A percentile compares a stretch with the other conserved stretches of the same genome.
phyloP scores from a whole-genome alignment of 2,797 vertebrate genomes.

The Cynopterus sphinx region DNA sequence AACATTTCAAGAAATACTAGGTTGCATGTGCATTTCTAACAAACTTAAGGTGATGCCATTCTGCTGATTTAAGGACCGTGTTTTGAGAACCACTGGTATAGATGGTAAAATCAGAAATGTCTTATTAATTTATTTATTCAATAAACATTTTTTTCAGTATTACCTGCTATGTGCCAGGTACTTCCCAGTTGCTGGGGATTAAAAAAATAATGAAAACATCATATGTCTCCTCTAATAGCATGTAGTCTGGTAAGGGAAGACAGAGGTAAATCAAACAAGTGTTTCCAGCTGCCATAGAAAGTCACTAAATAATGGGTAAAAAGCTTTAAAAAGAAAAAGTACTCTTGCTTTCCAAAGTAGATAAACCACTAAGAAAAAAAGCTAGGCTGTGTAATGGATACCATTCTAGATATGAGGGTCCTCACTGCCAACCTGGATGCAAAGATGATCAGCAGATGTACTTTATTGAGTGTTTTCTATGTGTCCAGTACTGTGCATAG shows the following conservation, averaged over 20 bases:
- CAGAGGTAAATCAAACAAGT: not conserved
- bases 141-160: not conserved
- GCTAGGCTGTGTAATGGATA: not conserved
- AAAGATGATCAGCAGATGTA: not conserved
- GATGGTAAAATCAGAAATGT: constrained; percentile 3
- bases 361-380: not conserved
- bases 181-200: not conserved
- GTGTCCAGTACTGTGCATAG: not conserved
- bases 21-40: not conserved
- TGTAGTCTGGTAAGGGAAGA: not conserved
- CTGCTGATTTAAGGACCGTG: not conserved
- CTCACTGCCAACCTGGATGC: not conserved
- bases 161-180: not conserved
- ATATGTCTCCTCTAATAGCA: not conserved
- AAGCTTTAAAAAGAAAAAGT: not conserved
- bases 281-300: not conserved
- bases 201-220: not conserved
- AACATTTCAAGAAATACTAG: not conserved
- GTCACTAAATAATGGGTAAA: not conserved
- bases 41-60: not conserved
- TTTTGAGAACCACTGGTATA: not conserved
- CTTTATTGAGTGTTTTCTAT: not conserved
- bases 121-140: not conserved
- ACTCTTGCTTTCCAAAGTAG: not conserved
- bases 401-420: not conserved